Evolutionary conservation across 2,113 vertebrate genomes (phyloP).

Genomic region (Progne subis): DNA sequence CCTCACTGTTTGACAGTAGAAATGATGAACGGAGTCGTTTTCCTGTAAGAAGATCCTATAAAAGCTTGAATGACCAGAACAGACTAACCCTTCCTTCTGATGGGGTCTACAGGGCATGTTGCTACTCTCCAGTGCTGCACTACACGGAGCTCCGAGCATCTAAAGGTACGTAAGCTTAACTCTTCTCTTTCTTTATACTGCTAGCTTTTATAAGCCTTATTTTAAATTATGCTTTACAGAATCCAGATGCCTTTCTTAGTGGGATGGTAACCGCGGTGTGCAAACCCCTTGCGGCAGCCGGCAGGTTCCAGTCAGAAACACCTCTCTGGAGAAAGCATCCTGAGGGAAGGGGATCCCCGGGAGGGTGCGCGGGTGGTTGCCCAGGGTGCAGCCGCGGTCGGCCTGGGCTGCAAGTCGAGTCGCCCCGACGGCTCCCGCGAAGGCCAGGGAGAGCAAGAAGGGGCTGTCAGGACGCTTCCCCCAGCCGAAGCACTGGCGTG

Average conservation of each 20-base stretch:
- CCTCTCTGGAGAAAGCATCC: not conserved
- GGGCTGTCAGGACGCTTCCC: fast-evolving
- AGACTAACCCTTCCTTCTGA: not conserved
- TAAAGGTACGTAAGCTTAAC: not conserved
- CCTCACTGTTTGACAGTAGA: not conserved
- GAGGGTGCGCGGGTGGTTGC: not conserved
- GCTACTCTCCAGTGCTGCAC: not conserved
- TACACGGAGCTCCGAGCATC: not conserved
- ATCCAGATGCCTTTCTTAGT: not conserved
- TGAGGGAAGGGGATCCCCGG: not conserved
- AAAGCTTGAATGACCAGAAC: not conserved
- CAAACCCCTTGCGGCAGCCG: not conserved
- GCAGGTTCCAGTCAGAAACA: not conserved
- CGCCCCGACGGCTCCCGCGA: not conserved
- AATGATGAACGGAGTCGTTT: not conserved
- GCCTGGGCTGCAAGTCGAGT: not conserved
- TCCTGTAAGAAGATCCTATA: not conserved
- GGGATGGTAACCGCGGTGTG: not conserved
- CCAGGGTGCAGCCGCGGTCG: not conserved
- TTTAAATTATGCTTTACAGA: not conserved
- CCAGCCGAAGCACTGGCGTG: not conserved
- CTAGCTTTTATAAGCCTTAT: not conserved
- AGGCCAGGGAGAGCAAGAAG: fast-evolving
- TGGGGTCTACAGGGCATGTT: not conserved
- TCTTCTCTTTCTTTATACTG: not conserved